Conservation (phyloP, 1,140 invertebrate genomes). For the Halictus rubicundus region DNA sequence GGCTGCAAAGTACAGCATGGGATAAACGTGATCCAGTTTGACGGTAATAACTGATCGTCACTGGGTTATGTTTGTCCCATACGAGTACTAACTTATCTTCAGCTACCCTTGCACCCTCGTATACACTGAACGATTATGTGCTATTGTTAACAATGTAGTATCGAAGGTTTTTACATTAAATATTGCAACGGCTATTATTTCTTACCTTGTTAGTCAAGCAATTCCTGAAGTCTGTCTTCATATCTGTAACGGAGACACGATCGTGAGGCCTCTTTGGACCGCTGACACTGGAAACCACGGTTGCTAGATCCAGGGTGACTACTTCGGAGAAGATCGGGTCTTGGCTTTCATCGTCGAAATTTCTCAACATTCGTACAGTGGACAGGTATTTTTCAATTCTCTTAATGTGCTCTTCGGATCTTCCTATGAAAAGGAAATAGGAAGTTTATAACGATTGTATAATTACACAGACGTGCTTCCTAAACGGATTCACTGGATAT, state of each 20-base stretch:
- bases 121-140: no score
- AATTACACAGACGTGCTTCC: background rate
- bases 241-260: conserved; percentile 92
- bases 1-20: conserved; percentile 65
- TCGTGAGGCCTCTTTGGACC: conserved; percentile 99
- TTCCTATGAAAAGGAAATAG: conserved; percentile 83
- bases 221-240: conserved; percentile 93
- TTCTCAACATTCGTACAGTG: conserved; percentile 90
- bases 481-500: conserved; percentile 20
- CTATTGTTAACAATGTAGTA: background rate
- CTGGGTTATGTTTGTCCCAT: conserved; percentile 84
- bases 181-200: background rate
- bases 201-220: conserved; percentile 95
- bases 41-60: conserved; percentile 79
- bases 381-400: conserved; percentile 92
- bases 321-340: conserved; percentile 94
- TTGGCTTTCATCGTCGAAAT: conserved; percentile 89
- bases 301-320: conserved; percentile 92
- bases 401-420: conserved; percentile 90
- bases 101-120: background rate
- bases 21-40: conserved; percentile 81
- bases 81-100: conserved; percentile 68
- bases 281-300: conserved; percentile 96
- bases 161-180: background rate
- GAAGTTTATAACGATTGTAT: background rate